Evolutionary conservation across 2,888 invertebrate genomes (phyloP), one percentile per base, ranked within the genome.

Genomic region (Cartodere bifasciata): DNA sequence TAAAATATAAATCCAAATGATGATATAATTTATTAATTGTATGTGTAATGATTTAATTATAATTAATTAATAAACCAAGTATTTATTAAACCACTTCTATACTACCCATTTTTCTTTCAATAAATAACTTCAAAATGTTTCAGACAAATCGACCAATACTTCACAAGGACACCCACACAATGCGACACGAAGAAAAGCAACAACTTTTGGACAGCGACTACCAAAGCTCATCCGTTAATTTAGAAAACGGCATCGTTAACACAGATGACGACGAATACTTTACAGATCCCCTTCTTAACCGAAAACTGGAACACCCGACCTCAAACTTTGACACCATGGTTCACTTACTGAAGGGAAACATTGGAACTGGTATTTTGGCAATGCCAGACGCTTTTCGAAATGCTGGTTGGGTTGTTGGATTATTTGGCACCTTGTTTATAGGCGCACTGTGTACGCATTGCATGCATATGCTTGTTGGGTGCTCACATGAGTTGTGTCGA

Each of bases 381-480:
- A 88, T 98, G 85, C 95, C 97, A 3, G 79, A 88, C 62, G 92
- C 91, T 10, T 85, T 92, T 53, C 78, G 81, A 56, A 85, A 92
- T 64, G 80, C 91, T 32, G 94, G 94, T 7, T 66, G 92, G 34
- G 71, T 79, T 50, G 72, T 90, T 37, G 91, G 92, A 41, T 70
- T 85, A 13, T 67, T 82, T 46, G 83, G 87, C 3, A 77, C 90
- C 2, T 58, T 87, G 33, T 47, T 85, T 9, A 80, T 92, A 70
- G 91, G 90, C 9, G 63, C 72, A n/a, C 72, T 91, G 42, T 88
- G 88, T 56, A 83, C 87, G 9, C 90, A 92, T 58, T 91, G 90
- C 53, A 91, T 92, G 92, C 60, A 92, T 86, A 86, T 86, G 88
- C 54, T 76, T 85, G 61, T 63, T 83, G 52, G 81, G 75, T 81